Percentiles rank a stretch among this genome's conserved stretches.
These are phyloP conservation scores for Gymnothorax javanicus DNA, from an alignment of 2,797 vertebrate genomes.

Conservation along the genomic window DNA sequence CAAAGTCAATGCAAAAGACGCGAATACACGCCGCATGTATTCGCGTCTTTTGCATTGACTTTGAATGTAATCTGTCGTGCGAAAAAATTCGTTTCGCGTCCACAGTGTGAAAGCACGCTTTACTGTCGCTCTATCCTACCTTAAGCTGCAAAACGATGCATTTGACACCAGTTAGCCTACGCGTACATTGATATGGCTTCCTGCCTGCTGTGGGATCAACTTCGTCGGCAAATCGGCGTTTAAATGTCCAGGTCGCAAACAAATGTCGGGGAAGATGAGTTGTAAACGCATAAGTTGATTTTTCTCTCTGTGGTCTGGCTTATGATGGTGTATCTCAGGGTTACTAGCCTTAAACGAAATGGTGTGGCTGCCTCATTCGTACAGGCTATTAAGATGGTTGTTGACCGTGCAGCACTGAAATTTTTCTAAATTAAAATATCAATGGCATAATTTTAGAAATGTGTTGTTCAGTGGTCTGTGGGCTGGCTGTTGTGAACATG, in stretches of 20 bases:
- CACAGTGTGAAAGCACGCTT: neutral
- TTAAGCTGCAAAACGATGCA: neutral
- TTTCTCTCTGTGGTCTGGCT: neutral
- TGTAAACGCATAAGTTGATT: neutral
- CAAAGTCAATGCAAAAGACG: too few species aligned
- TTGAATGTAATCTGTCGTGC: too few species aligned
- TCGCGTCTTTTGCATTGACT: too few species aligned
- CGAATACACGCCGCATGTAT: too few species aligned
- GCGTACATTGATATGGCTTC: neutral
- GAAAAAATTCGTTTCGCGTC: too few species aligned
- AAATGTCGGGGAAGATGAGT: neutral
- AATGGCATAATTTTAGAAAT: neutral
- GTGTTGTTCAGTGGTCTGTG: constrained; percentile 5
- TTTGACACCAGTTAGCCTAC: neutral
- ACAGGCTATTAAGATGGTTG: neutral
- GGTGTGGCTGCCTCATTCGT: too few species aligned
- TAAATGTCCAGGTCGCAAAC: neutral
- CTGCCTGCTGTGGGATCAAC: neutral
- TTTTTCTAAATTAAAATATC: too few species aligned
- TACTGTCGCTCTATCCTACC: neutral
- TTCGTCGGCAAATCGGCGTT: neutral
- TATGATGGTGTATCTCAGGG: neutral
- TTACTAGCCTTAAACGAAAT: neutral
- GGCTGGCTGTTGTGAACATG: neutral
- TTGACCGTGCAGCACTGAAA: neutral